These are phyloP conservation scores for Leucoma salicis DNA, from an alignment of 2,888 invertebrate species.

Conservation along the genomic window DNA sequence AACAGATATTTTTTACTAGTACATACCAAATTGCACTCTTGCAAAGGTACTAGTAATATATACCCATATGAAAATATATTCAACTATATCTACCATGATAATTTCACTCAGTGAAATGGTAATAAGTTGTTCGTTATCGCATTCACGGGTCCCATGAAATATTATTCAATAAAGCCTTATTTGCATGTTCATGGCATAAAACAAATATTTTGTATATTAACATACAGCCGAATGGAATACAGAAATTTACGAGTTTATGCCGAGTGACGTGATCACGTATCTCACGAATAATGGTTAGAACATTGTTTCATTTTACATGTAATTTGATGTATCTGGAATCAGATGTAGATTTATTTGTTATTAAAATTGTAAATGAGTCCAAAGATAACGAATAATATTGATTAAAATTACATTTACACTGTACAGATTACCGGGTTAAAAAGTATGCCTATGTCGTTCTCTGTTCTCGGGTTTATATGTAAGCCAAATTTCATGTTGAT, in stretches of 20 bases:
- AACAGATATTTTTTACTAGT: too few relatives aligned
- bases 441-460: too few relatives aligned
- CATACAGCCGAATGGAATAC: slow-evolving; percentile 28
- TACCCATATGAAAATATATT: too few relatives aligned
- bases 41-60: too few relatives aligned
- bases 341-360: background rate
- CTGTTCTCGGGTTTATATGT: too few relatives aligned
- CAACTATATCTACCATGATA: too few relatives aligned
- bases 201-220: slow-evolving; percentile 38
- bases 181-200: slow-evolving; percentile 31
- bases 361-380: background rate
- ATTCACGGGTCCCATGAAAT: slow-evolving; percentile 12
- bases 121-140: slow-evolving; percentile 1
- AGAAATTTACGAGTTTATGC: slow-evolving; percentile 24
- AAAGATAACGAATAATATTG: too few relatives aligned
- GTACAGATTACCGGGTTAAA: too few relatives aligned
- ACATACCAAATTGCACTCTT: too few relatives aligned
- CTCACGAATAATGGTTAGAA: slow-evolving; percentile 17
- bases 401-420: too few relatives aligned
- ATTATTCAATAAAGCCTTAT: slow-evolving; percentile 22
- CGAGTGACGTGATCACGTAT: slow-evolving; percentile 30
- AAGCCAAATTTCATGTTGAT: too few relatives aligned
- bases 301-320: slow-evolving; percentile 13
- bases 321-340: background rate
- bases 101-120: too few relatives aligned